Evolutionary conservation across 2,797 vertebrate species (phyloP).

Genomic region (Triplophysa yarkandensis): DNA sequence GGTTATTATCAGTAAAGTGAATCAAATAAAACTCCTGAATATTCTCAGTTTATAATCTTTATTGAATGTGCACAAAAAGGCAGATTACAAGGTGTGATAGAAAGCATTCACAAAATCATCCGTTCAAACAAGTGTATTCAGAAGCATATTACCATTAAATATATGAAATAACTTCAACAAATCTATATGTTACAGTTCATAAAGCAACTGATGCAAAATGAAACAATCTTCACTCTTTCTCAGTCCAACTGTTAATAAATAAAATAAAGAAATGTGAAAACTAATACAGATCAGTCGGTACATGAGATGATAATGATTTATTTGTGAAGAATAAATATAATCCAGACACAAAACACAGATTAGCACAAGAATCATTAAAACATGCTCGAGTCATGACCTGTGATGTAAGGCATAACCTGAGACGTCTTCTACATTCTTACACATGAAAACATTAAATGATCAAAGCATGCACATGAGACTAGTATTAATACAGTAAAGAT

Average conservation of each 20-base stretch:
- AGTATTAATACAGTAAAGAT: constrained; percentile 44
- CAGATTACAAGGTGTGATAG: constrained; percentile 57
- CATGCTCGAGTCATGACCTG: constrained; percentile 25
- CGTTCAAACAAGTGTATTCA: constrained; percentile 40
- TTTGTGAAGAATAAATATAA: constrained; percentile 38
- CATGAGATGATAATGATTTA: constrained; percentile 37
- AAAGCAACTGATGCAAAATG: constrained; percentile 43
- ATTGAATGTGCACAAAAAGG: constrained; percentile 70
- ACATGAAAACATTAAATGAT: constrained; percentile 29
- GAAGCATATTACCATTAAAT: constrained; percentile 37
- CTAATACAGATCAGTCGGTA: not conserved
- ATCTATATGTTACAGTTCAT: not conserved
- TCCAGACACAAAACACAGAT: constrained; percentile 41
- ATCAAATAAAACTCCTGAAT: constrained; percentile 3
- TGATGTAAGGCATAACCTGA: constrained; percentile 34
- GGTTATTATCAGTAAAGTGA: not conserved
- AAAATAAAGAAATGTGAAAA: constrained; percentile 11
- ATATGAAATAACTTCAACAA: not conserved
- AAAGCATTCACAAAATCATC: constrained; percentile 50
- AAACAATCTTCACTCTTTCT: constrained; percentile 29
- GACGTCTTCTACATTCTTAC: constrained; percentile 48
- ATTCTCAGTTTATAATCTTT: constrained; percentile 49
- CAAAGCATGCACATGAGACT: constrained; percentile 50
- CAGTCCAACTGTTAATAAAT: constrained; percentile 45
- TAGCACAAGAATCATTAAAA: constrained; percentile 45